A percentile compares a stretch with the other conserved stretches of the same genome.
These are phyloP conservation scores for Ictalurus punctatus DNA, from an alignment of 2,113 vertebrate genomes.

Conservation along the genomic window DNA sequence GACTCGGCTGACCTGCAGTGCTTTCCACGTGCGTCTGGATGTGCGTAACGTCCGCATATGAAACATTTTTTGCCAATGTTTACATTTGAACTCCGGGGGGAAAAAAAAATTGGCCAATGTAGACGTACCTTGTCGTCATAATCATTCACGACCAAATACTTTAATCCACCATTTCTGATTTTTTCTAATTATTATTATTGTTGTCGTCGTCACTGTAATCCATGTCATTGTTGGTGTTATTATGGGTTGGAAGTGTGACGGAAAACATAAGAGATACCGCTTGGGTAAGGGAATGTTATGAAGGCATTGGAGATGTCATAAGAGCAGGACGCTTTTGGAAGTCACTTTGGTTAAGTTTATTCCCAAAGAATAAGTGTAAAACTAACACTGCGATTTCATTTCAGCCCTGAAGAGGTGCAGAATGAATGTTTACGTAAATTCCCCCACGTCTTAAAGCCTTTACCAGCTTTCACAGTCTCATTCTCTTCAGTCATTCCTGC, in stretches of 20 bases:
- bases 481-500: not conserved
- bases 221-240: too few species aligned
- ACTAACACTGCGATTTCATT: not conserved
- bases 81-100: not conserved
- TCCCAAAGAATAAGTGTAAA: too few species aligned
- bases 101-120: not conserved
- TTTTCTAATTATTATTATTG: not conserved
- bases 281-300: not conserved
- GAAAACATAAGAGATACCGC: not conserved
- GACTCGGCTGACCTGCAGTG: not conserved
- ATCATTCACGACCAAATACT: not conserved
- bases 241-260: too few species aligned
- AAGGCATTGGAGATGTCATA: not conserved
- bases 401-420: not conserved
- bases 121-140: not conserved
- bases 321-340: too few species aligned
- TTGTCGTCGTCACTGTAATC: not conserved
- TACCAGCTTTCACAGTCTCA: not conserved
- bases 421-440: not conserved
- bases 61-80: not conserved
- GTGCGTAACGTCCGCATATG: not conserved
- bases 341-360: not conserved
- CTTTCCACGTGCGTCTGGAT: not conserved
- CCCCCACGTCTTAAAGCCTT: not conserved
- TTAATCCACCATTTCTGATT: not conserved